Evolutionary conservation across 2,888 invertebrate genomes (phyloP).

Genomic region (Achlya flavicornis): DNA sequence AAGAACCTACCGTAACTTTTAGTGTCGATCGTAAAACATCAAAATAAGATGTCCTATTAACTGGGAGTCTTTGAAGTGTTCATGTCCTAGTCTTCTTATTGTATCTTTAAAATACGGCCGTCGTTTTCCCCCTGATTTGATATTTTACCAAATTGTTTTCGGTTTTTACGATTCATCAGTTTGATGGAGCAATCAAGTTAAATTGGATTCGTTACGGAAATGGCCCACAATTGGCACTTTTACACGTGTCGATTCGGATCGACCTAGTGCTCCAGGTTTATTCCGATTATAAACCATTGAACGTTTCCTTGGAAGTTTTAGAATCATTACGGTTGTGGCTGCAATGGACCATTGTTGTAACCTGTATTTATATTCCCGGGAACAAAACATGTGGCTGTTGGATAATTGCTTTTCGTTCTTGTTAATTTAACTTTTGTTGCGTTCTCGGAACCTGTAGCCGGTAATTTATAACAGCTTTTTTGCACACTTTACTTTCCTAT

Average conservation of each 20-base stretch:
- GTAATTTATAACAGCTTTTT: background rate
- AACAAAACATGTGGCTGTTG: conserved; percentile 3
- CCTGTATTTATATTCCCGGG: background rate
- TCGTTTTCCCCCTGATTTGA: conserved; percentile 47
- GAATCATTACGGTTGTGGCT: background rate
- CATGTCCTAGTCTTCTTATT: conserved; percentile 12
- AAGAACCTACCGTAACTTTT: conserved; percentile 4
- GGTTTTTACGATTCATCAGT: conserved; percentile 58
- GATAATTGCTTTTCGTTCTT: background rate
- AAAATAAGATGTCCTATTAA: conserved; percentile 31
- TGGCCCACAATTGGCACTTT: conserved; percentile 58
- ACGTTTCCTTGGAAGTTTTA: background rate
- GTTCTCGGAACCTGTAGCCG: conserved; percentile 4
- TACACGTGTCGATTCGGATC: conserved; percentile 54
- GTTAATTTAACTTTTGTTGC: conserved; percentile 1
- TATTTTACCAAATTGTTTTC: conserved; percentile 55
- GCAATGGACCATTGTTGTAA: too few relatives aligned
- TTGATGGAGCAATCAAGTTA: conserved; percentile 53
- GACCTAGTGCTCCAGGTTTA: conserved; percentile 31
- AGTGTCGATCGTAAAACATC: conserved; percentile 12
- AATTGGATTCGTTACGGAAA: conserved; percentile 60
- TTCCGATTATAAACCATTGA: conserved; percentile 33
- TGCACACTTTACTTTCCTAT: background rate
- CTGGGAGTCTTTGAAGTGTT: conserved; percentile 26
- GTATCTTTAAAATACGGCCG: conserved; percentile 31